Evolutionary conservation across 2,797 vertebrate genomes (phyloP).

Genomic region (Cryptoblepharus egeriae): DNA sequence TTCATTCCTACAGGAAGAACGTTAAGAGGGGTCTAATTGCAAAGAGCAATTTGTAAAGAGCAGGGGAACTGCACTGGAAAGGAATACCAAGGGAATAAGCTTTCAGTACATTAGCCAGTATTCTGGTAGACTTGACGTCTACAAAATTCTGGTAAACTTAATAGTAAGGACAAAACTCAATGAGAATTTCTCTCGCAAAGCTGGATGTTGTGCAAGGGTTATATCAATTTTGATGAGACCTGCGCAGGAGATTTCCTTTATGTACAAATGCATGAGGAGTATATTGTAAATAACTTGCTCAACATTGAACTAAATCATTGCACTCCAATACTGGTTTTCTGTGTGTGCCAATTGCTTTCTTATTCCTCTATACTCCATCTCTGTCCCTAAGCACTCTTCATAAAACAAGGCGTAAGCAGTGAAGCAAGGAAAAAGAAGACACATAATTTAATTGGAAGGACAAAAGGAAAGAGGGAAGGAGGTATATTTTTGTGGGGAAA

Average conservation of each 20-base stretch:
- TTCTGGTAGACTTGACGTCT: neutral
- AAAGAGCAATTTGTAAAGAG: slow-evolving; percentile 53
- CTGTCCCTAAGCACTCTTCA: too few relatives aligned
- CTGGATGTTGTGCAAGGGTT: neutral
- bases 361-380: too few relatives aligned
- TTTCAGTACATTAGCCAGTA: neutral
- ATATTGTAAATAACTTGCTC: neutral
- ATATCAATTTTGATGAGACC: neutral
- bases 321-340: too few relatives aligned
- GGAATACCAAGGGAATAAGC: neutral
- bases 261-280: neutral
- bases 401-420: too few relatives aligned
- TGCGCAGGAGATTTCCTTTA: neutral
- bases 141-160: neutral
- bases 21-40: slow-evolving; percentile 43
- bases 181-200: neutral
- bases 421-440: neutral
- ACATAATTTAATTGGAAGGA: neutral
- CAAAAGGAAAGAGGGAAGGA: neutral
- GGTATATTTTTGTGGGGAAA: neutral
- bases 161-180: neutral
- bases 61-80: slow-evolving; percentile 20
- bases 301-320: neutral
- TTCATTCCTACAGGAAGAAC: slow-evolving; percentile 42
- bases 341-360: too few relatives aligned